phyloP scores from a whole-genome alignment of 2,888 invertebrate species.

The Andrena hattorfiana region DNA sequence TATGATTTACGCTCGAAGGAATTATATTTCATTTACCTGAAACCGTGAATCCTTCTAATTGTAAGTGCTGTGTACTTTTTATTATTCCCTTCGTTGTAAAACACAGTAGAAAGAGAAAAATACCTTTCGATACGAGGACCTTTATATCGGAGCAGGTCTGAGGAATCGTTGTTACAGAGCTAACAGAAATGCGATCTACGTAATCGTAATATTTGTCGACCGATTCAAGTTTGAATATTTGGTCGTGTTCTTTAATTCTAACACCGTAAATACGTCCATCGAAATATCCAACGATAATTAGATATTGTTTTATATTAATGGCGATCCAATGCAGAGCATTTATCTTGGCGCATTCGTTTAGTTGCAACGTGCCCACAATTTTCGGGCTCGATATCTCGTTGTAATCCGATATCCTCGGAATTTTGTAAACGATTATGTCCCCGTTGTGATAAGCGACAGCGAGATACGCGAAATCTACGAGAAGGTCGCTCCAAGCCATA shows the following conservation, averaged over 20 bases:
- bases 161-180: conserved; percentile 65
- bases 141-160: conserved; percentile 58
- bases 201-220: conserved; percentile 68
- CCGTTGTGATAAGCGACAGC: conserved; percentile 75
- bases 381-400: conserved; percentile 40
- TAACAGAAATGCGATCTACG: conserved; percentile 72
- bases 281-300: conserved; percentile 77
- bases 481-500: conserved; percentile 78
- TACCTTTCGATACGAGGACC: conserved; percentile 74
- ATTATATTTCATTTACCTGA: conserved; percentile 74
- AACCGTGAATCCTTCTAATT: conserved; percentile 75
- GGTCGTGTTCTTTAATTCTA: conserved; percentile 52
- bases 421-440: conserved; percentile 78
- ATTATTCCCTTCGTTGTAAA: conserved; percentile 69
- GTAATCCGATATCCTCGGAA: conserved; percentile 66
- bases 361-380: conserved; percentile 62
- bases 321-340: conserved; percentile 75
- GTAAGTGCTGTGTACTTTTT: conserved; percentile 61
- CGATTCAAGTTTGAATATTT: conserved; percentile 49
- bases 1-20: neutral
- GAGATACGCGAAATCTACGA: conserved; percentile 76
- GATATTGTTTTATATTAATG: conserved; percentile 59
- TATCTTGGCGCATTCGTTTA: conserved; percentile 68
- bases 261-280: conserved; percentile 78
- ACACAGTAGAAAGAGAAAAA: conserved; percentile 70